Evolutionary conservation across 2,113 vertebrate species (phyloP), one percentile per base, ranked within the genome.

Genomic region (Xenotilapia longispinis): DNA sequence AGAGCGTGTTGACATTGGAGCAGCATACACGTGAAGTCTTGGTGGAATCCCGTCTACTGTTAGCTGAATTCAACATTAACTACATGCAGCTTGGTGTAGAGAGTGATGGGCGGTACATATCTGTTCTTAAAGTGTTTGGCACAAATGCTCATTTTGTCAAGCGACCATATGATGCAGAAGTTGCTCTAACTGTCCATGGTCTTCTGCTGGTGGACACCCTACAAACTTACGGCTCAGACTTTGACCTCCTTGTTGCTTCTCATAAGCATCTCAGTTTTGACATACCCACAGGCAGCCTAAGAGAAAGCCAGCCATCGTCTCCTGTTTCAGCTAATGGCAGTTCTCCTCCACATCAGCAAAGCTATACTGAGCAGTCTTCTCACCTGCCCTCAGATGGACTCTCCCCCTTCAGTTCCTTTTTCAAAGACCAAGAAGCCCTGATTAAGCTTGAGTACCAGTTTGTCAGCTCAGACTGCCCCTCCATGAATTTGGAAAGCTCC

Each of bases 381-480:
- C 90, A 83, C 21, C 12, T 93, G 19, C 68, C 87, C 42, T 84
- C 89, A 11, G 95, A 96, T 38, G 91, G 80, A 53, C 28, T 87
- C 6, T 94, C 94, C 21, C 89, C 95, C 12, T 51, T 94, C 19
- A 94, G 87, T 40, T 95, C 93, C 9, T 92, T 95, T 60, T 87
- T 96, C 70, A 97, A 96, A 91, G 97, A 98, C 81, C 96, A 98
- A 11, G 98, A 99, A 81, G 98, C 97, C 36, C 96, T 99, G 28
- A 99, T 99, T 90, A 99, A 97, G 73, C 38, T 99, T 19, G 98
- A 99, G 82, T 99, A 99, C 92, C 99, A 99, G 87, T 99, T 99
- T 97, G 98, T 99, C 86, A 99, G 98, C 85, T 98, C 99, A 3
- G 98, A 99, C 87, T 99, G 98, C 84, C 98, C 99, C 0, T 99